phyloP scores from a whole-genome alignment of 2,888 invertebrate species.

The Sarcophaga carnaria region DNA sequence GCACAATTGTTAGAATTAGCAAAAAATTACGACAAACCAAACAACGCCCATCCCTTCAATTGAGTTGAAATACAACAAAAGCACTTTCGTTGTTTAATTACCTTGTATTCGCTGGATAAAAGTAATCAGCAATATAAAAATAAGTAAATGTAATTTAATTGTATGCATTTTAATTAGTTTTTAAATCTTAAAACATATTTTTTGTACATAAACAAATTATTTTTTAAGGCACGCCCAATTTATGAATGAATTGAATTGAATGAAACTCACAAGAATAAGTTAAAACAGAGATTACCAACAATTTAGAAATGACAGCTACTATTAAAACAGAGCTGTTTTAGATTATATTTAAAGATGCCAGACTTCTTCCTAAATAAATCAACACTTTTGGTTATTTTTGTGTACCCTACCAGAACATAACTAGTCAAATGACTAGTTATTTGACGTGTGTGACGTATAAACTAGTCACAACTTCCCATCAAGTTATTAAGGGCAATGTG shows the following conservation, averaged over 20 bases:
- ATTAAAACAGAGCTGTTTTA: constrained; percentile 14
- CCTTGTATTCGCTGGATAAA: constrained; percentile 43
- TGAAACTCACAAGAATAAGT: constrained; percentile 39
- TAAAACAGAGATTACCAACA: constrained; percentile 13
- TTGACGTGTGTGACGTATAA: too few species aligned
- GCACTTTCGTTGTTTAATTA: constrained; percentile 30
- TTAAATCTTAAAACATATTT: constrained; percentile 44
- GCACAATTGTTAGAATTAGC: background rate
- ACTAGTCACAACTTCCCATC: too few species aligned
- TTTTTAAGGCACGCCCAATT: constrained; percentile 63
- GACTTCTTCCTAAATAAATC: background rate
- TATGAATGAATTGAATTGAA: constrained; percentile 46
- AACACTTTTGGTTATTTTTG: too few species aligned
- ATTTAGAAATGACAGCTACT: background rate
- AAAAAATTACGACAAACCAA: background rate
- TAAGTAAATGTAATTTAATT: constrained; percentile 48
- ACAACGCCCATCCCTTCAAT: constrained; percentile 15
- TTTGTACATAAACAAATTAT: constrained; percentile 34
- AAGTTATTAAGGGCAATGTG: too few species aligned
- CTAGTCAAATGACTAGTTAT: too few species aligned
- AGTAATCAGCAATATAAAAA: background rate
- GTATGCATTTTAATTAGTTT: constrained; percentile 15
- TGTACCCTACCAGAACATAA: too few species aligned
- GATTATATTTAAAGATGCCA: background rate
- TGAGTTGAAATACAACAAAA: background rate